phyloP scores from a whole-genome alignment of 1,140 invertebrate species.

The Cherax destructor region DNA sequence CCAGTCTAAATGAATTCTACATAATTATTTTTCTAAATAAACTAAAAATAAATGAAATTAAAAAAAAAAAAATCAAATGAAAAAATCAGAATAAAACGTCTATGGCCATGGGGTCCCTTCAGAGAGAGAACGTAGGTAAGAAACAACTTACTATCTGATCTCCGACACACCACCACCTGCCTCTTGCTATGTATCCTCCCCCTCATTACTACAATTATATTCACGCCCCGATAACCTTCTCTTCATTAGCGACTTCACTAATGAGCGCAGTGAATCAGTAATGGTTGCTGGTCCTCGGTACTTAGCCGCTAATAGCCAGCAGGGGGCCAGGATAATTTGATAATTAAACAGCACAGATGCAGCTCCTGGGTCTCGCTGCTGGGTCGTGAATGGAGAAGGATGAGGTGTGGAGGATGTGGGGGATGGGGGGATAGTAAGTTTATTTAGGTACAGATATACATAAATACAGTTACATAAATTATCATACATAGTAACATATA shows the following conservation, averaged over 20 bases:
- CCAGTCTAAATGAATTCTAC: no score
- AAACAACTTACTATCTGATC: not conserved
- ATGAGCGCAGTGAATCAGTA: slow-evolving; percentile 34
- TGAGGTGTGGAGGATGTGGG: no score
- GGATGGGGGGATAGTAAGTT: no score
- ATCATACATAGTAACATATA: no score
- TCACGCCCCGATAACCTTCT: slow-evolving; percentile 9
- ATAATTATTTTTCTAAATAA: no score
- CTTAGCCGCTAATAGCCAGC: slow-evolving; percentile 15
- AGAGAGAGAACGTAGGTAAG: not conserved
- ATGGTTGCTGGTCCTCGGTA: slow-evolving; percentile 2
- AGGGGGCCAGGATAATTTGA: not conserved
- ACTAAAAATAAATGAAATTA: no score
- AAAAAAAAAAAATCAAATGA: no score
- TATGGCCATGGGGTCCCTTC: no score
- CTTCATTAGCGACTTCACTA: slow-evolving; percentile 20
- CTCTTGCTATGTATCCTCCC: not conserved
- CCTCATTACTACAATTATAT: slow-evolving; percentile 17
- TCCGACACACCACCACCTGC: not conserved
- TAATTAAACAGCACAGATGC: not conserved
- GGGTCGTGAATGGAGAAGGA: no score
- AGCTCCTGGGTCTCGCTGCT: not conserved
- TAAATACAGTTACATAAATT: no score
- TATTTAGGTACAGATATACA: no score
- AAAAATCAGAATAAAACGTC: no score